phyloP scores from a whole-genome alignment of 1,140 invertebrate species.

The Papilio machaon region DNA sequence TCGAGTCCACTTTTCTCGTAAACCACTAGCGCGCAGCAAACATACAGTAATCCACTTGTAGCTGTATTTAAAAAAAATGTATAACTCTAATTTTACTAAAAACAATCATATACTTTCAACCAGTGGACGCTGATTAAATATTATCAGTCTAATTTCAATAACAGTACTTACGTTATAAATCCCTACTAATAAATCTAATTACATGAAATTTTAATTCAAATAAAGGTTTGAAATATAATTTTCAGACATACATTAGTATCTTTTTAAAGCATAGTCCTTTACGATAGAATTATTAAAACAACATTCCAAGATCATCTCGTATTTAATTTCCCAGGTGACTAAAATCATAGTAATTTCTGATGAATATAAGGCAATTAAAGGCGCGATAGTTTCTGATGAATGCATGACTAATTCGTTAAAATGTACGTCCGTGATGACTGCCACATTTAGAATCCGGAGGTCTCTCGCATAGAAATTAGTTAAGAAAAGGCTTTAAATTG shows the following conservation, averaged over 20 bases:
- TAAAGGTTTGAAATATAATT: too few species aligned
- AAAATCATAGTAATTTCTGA: neutral
- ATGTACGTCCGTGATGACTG: neutral
- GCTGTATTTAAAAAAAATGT: neutral
- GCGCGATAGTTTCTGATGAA: neutral
- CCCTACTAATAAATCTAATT: too few species aligned
- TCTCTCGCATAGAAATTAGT: too few species aligned
- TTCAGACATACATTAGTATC: too few species aligned
- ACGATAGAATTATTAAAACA: neutral
- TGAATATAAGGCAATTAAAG: neutral
- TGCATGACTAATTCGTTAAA: neutral
- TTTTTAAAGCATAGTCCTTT: neutral
- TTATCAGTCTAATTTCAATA: too few species aligned
- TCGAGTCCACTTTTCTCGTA: conserved; percentile 1
- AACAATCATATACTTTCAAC: neutral
- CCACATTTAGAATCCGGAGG: neutral
- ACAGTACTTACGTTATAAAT: too few species aligned
- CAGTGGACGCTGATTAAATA: too few species aligned
- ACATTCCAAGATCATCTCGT: neutral
- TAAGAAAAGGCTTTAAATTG: neutral
- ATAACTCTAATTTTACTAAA: neutral
- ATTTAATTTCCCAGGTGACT: neutral
- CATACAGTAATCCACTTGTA: neutral
- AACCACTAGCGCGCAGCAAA: neutral
- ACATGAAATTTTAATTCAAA: too few species aligned